Base-by-base conservation (phyloP, 2,113 vertebrate genomes). In the Strix uralensis region DNA sequence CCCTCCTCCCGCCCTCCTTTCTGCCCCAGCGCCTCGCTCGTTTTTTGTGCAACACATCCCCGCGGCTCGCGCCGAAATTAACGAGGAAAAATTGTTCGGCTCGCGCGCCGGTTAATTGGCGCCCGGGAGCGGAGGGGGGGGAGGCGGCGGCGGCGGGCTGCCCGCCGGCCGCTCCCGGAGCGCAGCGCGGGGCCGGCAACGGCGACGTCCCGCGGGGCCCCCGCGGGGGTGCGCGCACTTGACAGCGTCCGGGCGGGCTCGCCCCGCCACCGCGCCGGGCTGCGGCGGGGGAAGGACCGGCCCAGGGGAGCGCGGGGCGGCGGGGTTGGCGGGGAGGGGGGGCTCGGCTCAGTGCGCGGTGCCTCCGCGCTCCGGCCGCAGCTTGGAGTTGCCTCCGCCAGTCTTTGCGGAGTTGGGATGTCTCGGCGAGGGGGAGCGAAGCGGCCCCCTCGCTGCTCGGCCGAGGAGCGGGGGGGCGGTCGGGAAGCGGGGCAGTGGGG, bases 41-140 rank as follows among this genome's bases (percentile, higher is more conserved):
- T 34, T 86, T 91, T 96, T 91, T 94, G 88, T 94, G 89, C 95
- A 84, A 88, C 90, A 90, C 94, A 94, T 95, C 96, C 80, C 96
- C 92, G 95, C 96, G 85, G 96, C 96, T 97, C 94, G 97, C 97
- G 92, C 97, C 96, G 95, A 95, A 98, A 98, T 98, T 98, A 98
- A 94, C 92, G 94, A 94, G 95, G 94, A 92, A 93, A 97, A 97
- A 97, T 96, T 94, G 91, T 81, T 79, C 93, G 83, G 71, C 92
- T 92, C 91, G 88, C 75, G 73, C 90, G 72, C 79, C 55, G 92
- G 80, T 96, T 97, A 96, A 97, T 97, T 96, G 95, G 87, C 23
- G 79, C 23, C 46, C 5, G 46, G 54, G 87, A 17, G 46, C 7
- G 17, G 66, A 29, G n/a, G 21, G 14, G 36, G 7, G 25, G 88